Base-by-base conservation (phyloP, 2,113 vertebrate species). In the Corynorhinus townsendii region DNA sequence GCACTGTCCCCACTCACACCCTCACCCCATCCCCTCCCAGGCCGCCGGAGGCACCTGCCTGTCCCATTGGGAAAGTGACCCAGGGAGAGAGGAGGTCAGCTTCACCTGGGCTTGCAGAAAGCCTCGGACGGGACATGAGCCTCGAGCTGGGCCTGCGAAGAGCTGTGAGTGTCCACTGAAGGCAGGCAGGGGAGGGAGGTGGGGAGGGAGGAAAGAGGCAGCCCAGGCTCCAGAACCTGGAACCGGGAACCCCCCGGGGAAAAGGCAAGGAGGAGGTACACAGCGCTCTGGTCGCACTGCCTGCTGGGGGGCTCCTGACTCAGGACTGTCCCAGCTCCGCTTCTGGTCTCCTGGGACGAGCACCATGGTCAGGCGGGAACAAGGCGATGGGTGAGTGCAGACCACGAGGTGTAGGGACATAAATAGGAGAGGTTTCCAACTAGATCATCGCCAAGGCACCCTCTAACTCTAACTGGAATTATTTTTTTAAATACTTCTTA, bases 1-100 rank as follows among this genome's bases (percentile, higher is more conserved):
- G 43, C 19, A 0, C 1, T 8, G 1, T 11, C 14, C 56, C 30
- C 11, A 3, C 26, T 52, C 15, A 20, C 76, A 40, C 77, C 5
- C 8, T 38, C 9, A 40, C 14, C 28, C 2, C 5, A 0, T 26
- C 12, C 81, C 62, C 87, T 38, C 26, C 54, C 26, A 20, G 49
- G 45, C 38, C 33, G 0, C 85, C 30, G 16, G 19, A 52, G 11
- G 43, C 24, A 45, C 79, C 30, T 91, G 33, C 43, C n/a, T 76
- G 38, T 82, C 30, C 24, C 24, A 3, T 47, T 59, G 35, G 71
- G 3, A 49, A 16, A 24, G 68, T 19, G 14, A 4, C 26, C 45
- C 11, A 11, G 38, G 47, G 40, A 86, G n/a, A 59, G 22, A 71
- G 54, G 40, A 73, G 30, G 45, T 15, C 81, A 0, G 3, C 11